These are phyloP conservation scores for Turritopsis rubra DNA, from an alignment of 30 jellyfish, hydroid and myxozoan species.

Conservation along the genomic window DNA sequence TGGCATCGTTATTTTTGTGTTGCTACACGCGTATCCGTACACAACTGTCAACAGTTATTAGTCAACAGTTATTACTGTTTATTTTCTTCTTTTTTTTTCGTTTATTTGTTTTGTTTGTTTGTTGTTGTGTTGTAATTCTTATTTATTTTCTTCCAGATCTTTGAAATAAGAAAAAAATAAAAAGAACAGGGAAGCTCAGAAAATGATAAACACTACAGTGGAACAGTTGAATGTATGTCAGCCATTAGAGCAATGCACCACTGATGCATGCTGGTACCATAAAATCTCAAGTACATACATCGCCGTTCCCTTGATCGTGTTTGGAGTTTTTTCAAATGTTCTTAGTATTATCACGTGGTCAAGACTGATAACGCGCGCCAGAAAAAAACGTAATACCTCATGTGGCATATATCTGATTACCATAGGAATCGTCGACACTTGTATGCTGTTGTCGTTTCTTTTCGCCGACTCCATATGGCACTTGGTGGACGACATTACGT, in stretches of 20 bases:
- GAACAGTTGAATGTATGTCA: not conserved
- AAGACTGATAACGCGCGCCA: not conserved
- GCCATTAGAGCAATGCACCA: not conserved
- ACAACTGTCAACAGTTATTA: too few relatives aligned
- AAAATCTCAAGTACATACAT: slow-evolving; percentile 9
- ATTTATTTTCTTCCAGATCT: not conserved
- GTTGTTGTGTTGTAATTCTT: too few relatives aligned
- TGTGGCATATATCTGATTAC: slow-evolving; percentile 18
- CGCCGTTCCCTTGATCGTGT: not conserved
- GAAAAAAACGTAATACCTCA: slow-evolving; percentile 10
- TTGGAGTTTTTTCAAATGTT: slow-evolving; percentile 7
- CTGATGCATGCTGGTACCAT: slow-evolving; percentile 4
- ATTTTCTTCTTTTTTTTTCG: too few relatives aligned
- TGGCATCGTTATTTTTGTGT: not conserved
- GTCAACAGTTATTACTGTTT: too few relatives aligned
- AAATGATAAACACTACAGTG: not conserved
- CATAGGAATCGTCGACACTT: slow-evolving; percentile 3
- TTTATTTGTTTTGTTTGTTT: not conserved
- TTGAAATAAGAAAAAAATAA: not conserved
- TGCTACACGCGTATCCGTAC: not conserved
- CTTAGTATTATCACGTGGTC: not conserved
- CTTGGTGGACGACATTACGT: not conserved
- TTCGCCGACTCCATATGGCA: not conserved
- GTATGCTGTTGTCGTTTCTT: slow-evolving; percentile 1
- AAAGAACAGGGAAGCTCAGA: too few relatives aligned